Base-by-base conservation (phyloP, 2,888 invertebrate genomes). In the Nasonovia ribisnigri region DNA sequence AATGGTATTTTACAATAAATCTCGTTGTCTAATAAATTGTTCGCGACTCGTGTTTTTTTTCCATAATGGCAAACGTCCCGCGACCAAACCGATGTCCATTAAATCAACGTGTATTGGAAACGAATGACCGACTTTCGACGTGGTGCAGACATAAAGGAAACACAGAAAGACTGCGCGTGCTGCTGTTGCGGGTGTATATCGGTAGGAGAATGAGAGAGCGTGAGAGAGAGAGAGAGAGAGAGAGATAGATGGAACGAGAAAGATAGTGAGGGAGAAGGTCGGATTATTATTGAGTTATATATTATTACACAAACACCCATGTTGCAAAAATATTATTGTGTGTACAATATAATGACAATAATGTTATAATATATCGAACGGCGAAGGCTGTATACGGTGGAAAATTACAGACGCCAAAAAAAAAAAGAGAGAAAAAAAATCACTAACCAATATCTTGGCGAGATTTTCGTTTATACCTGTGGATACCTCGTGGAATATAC, bases 51-150 rank as follows among this genome's bases (percentile, higher is more conserved):
- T 36, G 88, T 87, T n/a, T 36, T 57, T 43, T 88, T 60, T 92
- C 88, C 88, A 42, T 51, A 88, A 92, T 51, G 92, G 86, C 36
- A 87, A 60, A 91, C 91, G 86, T n/a, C n/a, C 6, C 13, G 77
- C 57, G 46, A 86, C 54, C 26, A 29, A 84, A 43, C 84, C 84
- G 84, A 54, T 91, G 91, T 91, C 54, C 91, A 57, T 91, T 91
- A 84, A 91, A 91, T 91, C 84, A 54, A n/a, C 11, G 84, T n/a
- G 42, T 57, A 60, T 87, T 92, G 87, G 60, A 87, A 86, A 92
- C 42, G 46, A 86, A 86, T 92, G 92, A 92, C 92, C 92, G 92
- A 92, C 92, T 92, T 92, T 92, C 87, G 36, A 60, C 20, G 29
- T 43, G 43, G 84, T 48, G 86, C 26, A 46, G 86, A 86, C 46